Conservation (phyloP, 2,888 invertebrate species). For the Zeuzera pyrina region DNA sequence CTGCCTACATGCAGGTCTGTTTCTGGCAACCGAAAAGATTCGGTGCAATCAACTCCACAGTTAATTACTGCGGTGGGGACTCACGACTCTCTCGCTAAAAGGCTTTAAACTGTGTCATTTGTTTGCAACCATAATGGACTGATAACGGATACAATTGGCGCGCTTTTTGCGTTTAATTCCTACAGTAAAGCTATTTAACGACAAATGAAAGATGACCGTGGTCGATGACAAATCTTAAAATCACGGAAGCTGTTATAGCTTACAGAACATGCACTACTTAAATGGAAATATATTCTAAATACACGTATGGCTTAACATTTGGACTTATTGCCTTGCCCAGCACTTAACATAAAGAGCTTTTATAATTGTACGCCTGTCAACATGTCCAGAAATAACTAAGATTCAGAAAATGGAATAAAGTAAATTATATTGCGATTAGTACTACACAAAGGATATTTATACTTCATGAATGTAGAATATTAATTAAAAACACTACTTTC, state of each 20-base stretch:
- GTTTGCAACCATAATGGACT: constrained; percentile 61
- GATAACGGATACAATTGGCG: constrained; percentile 55
- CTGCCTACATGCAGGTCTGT: constrained; percentile 11
- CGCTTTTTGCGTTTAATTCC: constrained; percentile 32
- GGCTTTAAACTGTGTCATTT: constrained; percentile 65
- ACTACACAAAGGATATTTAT: too few species aligned
- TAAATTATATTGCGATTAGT: too few species aligned
- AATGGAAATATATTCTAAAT: too few species aligned
- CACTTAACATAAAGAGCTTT: too few species aligned
- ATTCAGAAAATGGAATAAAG: too few species aligned
- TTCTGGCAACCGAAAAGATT: constrained; percentile 29
- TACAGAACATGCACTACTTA: too few species aligned
- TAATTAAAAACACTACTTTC: constrained; percentile 26
- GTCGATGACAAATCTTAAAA: not conserved
- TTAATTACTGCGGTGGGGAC: constrained; percentile 59
- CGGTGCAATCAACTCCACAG: constrained; percentile 42
- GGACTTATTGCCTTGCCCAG: too few species aligned
- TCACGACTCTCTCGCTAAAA: constrained; percentile 66
- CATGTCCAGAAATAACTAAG: too few species aligned
- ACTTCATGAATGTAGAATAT: too few species aligned
- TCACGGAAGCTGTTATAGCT: too few species aligned
- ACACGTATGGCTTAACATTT: too few species aligned
- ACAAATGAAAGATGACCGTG: constrained; percentile 15
- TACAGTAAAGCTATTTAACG: constrained; percentile 13
- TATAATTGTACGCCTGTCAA: too few species aligned